phyloP scores from a whole-genome alignment of 2,797 vertebrate species.

The Borostomias antarcticus region DNA sequence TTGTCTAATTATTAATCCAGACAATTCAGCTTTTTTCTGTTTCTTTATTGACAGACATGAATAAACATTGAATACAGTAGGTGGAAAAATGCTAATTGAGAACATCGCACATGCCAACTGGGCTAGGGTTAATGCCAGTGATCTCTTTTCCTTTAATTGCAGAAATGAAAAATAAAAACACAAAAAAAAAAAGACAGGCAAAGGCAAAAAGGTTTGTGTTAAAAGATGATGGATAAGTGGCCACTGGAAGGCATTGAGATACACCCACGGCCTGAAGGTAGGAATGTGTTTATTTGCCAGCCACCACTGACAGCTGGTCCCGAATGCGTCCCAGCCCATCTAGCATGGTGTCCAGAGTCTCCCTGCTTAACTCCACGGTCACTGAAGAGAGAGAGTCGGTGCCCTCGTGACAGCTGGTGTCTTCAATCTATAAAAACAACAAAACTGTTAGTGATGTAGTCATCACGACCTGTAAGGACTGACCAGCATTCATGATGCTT shows the following conservation, averaged over 20 bases:
- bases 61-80: background rate
- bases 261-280: background rate
- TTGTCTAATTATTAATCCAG: background rate
- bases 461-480: too few species aligned
- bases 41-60: background rate
- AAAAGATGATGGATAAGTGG: background rate
- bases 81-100: too few species aligned
- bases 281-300: slow-evolving; percentile 77
- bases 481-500: too few species aligned
- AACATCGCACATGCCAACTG: too few species aligned
- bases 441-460: background rate
- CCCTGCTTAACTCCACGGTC: slow-evolving; percentile 90
- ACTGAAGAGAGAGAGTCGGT: slow-evolving; percentile 71
- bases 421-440: slow-evolving; percentile 63
- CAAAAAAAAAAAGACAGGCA: too few species aligned
- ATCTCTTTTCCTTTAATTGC: too few species aligned
- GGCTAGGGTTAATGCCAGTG: too few species aligned
- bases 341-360: slow-evolving; percentile 93
- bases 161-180: too few species aligned
- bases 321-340: slow-evolving; percentile 93
- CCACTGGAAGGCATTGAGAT: background rate
- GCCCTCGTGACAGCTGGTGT: slow-evolving; percentile 32
- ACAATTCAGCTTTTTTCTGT: background rate
- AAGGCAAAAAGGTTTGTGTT: too few species aligned
- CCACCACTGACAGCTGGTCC: slow-evolving; percentile 89